Conservation (phyloP, 1,140 invertebrate genomes). For the Apis mellifera region DNA sequence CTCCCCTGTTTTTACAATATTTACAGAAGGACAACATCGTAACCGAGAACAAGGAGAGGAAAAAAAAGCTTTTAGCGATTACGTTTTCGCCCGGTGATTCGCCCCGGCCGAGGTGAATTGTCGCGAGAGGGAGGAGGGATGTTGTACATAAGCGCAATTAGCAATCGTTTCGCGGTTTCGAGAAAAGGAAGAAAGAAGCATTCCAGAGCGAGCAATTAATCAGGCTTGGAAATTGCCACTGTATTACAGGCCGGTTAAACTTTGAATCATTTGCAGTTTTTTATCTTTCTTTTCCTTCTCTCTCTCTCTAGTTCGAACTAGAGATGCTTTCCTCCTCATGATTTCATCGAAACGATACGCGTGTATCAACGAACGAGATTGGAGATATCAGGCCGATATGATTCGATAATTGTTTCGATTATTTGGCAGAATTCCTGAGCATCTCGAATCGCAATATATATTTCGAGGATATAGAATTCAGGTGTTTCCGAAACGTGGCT, state of each 20-base stretch:
- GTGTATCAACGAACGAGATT: too few relatives aligned
- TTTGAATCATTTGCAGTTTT: background rate
- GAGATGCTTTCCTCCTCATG: background rate
- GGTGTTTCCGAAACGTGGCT: background rate
- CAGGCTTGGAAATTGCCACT: background rate
- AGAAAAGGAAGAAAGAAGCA: background rate
- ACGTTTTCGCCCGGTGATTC: slow-evolving; percentile 1
- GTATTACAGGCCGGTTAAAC: background rate
- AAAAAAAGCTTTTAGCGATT: slow-evolving; percentile 43
- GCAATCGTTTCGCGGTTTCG: background rate
- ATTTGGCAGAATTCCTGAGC: background rate
- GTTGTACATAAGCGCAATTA: background rate
- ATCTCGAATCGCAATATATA: background rate
- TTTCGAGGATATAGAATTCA: background rate
- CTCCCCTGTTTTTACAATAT: slow-evolving; percentile 38
- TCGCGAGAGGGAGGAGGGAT: background rate
- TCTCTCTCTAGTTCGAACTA: background rate
- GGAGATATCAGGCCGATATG: background rate
- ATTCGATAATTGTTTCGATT: background rate
- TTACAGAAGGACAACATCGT: slow-evolving; percentile 22
- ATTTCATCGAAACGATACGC: background rate
- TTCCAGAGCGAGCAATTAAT: background rate
- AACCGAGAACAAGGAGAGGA: background rate
- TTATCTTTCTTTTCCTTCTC: background rate
- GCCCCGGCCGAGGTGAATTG: background rate